Conservation (phyloP, 1,140 invertebrate genomes). For the Drosophila lowei region DNA sequence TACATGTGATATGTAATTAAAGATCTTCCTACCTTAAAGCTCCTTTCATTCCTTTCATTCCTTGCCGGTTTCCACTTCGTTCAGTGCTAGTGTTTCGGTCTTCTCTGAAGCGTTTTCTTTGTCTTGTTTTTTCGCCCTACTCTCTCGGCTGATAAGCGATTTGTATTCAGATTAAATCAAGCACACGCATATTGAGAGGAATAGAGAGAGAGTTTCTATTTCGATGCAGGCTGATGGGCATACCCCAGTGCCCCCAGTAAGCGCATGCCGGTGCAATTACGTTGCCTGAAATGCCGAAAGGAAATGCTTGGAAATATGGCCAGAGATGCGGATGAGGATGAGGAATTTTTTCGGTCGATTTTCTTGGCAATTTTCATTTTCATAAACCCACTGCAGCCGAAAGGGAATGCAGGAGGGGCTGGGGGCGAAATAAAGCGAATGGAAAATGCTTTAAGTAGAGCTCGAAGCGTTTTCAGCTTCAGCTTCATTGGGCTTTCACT, state of each 20-base stretch:
- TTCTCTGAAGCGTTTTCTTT: neutral
- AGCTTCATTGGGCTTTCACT: conserved; percentile 27
- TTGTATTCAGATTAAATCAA: conserved; percentile 72
- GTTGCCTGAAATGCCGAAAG: conserved; percentile 20
- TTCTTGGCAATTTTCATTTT: conserved; percentile 72
- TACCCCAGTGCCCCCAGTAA: conserved; percentile 23
- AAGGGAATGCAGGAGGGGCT: neutral
- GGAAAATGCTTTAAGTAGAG: conserved; percentile 59
- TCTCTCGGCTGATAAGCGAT: conserved; percentile 55
- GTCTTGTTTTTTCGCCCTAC: neutral
- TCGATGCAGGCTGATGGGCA: conserved; percentile 15
- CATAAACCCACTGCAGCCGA: conserved; percentile 52
- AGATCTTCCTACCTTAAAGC: neutral
- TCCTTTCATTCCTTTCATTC: neutral
- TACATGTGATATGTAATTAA: too few species aligned
- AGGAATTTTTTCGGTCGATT: conserved; percentile 41
- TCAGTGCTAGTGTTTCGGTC: too few species aligned
- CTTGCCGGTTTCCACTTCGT: neutral
- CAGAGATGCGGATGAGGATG: neutral
- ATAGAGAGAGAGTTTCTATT: conserved; percentile 14
- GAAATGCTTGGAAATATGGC: conserved; percentile 24
- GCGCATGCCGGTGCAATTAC: conserved; percentile 43
- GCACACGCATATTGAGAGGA: conserved; percentile 24
- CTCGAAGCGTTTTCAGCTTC: conserved; percentile 30
- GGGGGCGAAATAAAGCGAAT: conserved; percentile 55